Percentiles rank a stretch among this genome's conserved stretches.
These are phyloP conservation scores for Brotula barbata DNA, from an alignment of 2,797 vertebrate genomes.

Conservation along the genomic window DNA sequence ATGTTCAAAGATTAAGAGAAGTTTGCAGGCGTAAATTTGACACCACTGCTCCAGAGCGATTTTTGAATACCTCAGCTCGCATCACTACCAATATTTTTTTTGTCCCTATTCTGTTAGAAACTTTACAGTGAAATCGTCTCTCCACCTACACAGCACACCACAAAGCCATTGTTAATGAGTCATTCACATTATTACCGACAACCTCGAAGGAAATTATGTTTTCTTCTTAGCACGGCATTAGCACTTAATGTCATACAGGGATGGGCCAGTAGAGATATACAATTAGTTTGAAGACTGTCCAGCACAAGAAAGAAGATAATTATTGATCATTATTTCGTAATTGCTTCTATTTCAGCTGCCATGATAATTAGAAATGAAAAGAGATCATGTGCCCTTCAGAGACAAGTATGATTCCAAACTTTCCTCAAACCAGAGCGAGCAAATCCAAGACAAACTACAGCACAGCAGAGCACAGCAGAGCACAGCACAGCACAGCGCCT, in stretches of 20 bases:
- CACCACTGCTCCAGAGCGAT: no score
- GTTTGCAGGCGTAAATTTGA: no score
- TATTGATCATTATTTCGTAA: background rate
- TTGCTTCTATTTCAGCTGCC: constrained; percentile 18
- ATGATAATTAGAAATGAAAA: background rate
- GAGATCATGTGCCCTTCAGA: constrained; percentile 4
- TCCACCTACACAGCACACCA: constrained; percentile 5
- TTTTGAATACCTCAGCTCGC: no score
- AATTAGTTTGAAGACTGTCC: background rate
- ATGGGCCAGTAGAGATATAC: constrained; percentile 4
- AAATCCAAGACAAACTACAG: constrained; percentile 23
- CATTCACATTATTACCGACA: constrained; percentile 47
- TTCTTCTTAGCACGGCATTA: constrained; percentile 47
- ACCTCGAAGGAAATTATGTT: constrained; percentile 40
- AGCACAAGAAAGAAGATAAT: constrained; percentile 7
- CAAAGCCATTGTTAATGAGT: constrained; percentile 45
- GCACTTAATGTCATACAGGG: constrained; percentile 48
- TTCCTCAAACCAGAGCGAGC: constrained; percentile 4
- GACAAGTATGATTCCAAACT: background rate
- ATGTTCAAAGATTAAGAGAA: no score
- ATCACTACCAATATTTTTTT: no score
- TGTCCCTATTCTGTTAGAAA: constrained; percentile 5
- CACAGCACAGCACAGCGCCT: constrained; percentile 16
- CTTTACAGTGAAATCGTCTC: constrained; percentile 12
- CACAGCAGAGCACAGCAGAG: no score